Evolutionary conservation across 1,140 invertebrate genomes (phyloP), one percentile per base, ranked within the genome.

Genomic region (Drosophila insularis): DNA sequence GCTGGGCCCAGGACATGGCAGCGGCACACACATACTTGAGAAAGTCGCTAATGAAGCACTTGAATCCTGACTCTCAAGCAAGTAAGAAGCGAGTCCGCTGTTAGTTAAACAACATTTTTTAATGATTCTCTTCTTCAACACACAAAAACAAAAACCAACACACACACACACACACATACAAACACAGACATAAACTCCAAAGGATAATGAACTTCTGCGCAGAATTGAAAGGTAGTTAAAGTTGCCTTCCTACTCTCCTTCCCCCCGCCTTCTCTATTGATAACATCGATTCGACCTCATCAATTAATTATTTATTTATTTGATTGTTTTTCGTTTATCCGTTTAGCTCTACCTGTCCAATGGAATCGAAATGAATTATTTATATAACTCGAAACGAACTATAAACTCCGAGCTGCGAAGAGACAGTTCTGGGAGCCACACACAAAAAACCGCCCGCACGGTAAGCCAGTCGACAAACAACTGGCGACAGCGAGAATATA

Each of bases 1-100:
- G 59, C 13, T 37, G 32, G 59, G 21, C 64, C 70, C 53, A 10
- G 54, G 32, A 35, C 32, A 35, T 35, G 35, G 58, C 63, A 27
- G 64, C 61, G 60, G 63, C 68, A 60, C 81, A 68, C 78, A 74
- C 70, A 89, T 67, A 80, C 84, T 87, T 84, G 80, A 89, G 77
- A 84, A 87, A 89, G 84, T 89, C 80, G 85, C 85, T 89, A 89
- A 89, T 89, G 84, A 89, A 89, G 84, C 84, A 89, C 85, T 89
- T 89, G 77, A 89, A 78, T 65, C 46, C 64, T 71, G 68, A 61
- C 66, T 50, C 66, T 50, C 62, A 7, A 56, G 37, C 59, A 43
- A 43, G 73, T 50, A 50, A 50, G 17, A n/a, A 50, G 17, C 11
- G 43, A 10, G 14, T 14, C 4, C n/a, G 35, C 69, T 75, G 82